Evolutionary conservation across 2,888 invertebrate genomes (phyloP).

Genomic region (Stegana nigrithorax): DNA sequence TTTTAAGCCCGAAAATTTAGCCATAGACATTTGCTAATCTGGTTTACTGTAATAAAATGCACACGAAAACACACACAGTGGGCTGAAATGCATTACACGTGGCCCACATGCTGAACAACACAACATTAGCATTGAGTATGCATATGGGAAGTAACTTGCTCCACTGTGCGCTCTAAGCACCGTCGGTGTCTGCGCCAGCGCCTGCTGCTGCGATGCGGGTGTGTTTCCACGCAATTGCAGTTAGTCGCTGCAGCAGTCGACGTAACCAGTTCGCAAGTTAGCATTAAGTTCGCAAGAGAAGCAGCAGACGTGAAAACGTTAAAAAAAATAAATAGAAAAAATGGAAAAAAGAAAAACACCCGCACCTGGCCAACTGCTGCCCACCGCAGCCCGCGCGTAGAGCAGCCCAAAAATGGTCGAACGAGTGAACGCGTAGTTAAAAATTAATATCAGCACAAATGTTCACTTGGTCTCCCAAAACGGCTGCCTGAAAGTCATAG

Average conservation of each 20-base stretch:
- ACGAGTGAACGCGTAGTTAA: constrained; percentile 17
- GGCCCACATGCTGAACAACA: too few species aligned
- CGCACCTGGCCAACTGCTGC: constrained; percentile 63
- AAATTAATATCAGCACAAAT: constrained; percentile 20
- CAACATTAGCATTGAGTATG: too few species aligned
- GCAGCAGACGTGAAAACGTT: too few species aligned
- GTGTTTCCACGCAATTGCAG: constrained; percentile 43
- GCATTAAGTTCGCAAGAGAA: too few species aligned
- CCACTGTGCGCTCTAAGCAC: too few species aligned
- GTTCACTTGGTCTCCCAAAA: too few species aligned
- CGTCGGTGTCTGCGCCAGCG: constrained; percentile 1
- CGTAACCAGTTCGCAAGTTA: constrained; percentile 1
- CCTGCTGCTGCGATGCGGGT: constrained; percentile 54
- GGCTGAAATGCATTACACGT: too few species aligned
- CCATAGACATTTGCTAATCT: constrained; percentile 60
- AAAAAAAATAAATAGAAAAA: background rate
- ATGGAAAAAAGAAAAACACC: constrained; percentile 41
- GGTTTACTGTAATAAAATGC: constrained; percentile 46
- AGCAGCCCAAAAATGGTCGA: too few species aligned
- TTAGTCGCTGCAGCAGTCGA: constrained; percentile 1
- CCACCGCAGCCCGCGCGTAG: background rate
- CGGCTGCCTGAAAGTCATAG: constrained; percentile 3
- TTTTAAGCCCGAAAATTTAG: constrained; percentile 46
- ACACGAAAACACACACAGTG: too few species aligned
- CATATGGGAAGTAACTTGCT: too few species aligned